Base-by-base conservation (phyloP, 2,113 vertebrate species). In the Crotalus helleri region DNA sequence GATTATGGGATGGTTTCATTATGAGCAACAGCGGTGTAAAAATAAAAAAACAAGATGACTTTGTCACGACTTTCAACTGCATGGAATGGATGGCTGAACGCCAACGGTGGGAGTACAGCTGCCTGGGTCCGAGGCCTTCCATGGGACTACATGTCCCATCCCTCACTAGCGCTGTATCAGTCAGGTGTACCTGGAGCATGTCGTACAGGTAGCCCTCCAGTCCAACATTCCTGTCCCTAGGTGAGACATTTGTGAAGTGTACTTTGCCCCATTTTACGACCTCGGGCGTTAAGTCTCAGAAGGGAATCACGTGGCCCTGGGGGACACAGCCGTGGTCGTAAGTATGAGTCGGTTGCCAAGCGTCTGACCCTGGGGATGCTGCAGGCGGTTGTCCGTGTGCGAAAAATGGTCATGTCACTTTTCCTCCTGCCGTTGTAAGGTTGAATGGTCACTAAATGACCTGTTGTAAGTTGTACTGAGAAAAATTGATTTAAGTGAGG, bases 21-120 rank as follows among this genome's bases (percentile, higher is more conserved):
- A 49, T 95, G 94, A 92, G 92, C 69, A 92, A 61, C 95, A 96
- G 0, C 95, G 19, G 2, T 96, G 96, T 95, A 96, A 96, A 97
- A 94, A 88, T 87, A 94, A 96, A 94, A 96, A 96, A 96, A 93
- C 91, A 44, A 93, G 94, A 96, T 95, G 95, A 0, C 21, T 96
- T 92, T 88, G 94, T 94, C 95, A 93, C 94, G 95, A 49, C 49
- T 90, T 92, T 94, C 89, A 88, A 88, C 94, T 93, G 92, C 55
- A 57, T 96, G 93, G 94, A 94, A 94, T 94, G 95, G 90, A 64
- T 61, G 88, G 90, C 44, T 19, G 74, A 81, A 57, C 61, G 59
- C 21, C 44, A 55, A 86, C 33, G 29, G 53, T 6, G 0, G 15
- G 15, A 39, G 64, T 29, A 61, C 15, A 24, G 69, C 88, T 33